Percentiles rank a stretch among this genome's conserved stretches.
Evolutionary conservation across 2,797 vertebrate genomes (phyloP).

Genomic region (Ispidina lecontei): DNA sequence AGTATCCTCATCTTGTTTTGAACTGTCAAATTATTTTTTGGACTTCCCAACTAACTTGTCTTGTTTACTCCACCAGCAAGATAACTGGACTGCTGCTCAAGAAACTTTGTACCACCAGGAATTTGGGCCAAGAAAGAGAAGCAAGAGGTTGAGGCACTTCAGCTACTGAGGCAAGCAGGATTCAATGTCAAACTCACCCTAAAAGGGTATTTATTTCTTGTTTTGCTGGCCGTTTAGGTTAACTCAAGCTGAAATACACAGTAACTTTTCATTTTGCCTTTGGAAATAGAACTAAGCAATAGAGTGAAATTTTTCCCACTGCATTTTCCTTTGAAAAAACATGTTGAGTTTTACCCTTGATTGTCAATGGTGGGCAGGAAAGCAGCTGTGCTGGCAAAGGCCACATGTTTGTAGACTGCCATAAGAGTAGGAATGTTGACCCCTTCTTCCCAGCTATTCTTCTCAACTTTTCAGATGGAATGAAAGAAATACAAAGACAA

Average conservation of each 20-base stretch:
- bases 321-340: conserved; percentile 6
- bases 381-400: conserved; percentile 8
- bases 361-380: not conserved
- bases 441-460: not conserved
- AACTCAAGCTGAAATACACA: not conserved
- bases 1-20: not conserved
- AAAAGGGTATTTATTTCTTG: not conserved
- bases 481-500: not conserved
- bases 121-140: not conserved
- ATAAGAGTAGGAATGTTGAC: not conserved
- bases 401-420: not conserved
- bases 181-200: not conserved
- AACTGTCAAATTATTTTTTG: not conserved
- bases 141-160: not conserved
- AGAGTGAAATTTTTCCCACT: not conserved
- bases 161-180: not conserved
- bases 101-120: not conserved
- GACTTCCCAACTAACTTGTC: not conserved
- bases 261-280: not conserved
- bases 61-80: not conserved
- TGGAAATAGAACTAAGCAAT: not conserved
- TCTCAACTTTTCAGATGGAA: not conserved
- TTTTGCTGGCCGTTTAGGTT: not conserved
- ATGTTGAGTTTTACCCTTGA: not conserved
- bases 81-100: not conserved